phyloP scores from a whole-genome alignment of 2,888 invertebrate genomes.

The Tuberolachnus salignus region DNA sequence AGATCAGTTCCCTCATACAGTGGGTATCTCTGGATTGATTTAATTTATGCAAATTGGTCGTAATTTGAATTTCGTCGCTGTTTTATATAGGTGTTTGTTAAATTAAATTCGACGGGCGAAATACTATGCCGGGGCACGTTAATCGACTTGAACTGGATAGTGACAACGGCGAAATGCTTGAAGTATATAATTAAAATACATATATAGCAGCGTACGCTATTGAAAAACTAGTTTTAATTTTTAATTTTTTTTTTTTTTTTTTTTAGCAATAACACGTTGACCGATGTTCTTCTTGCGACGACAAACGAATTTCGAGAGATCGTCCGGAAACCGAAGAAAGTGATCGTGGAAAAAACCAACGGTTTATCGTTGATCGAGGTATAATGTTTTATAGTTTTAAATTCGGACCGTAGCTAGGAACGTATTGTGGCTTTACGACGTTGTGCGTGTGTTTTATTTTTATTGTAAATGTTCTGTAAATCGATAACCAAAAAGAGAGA shows the following conservation, averaged over 20 bases:
- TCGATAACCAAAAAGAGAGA: too few relatives aligned
- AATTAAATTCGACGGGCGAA: not conserved
- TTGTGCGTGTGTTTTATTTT: too few relatives aligned
- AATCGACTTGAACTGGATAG: constrained; percentile 23
- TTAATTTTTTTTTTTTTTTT: not conserved
- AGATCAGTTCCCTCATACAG: constrained; percentile 17
- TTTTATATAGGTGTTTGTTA: constrained; percentile 8
- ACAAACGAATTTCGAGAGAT: not conserved
- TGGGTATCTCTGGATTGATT: not conserved
- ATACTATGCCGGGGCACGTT: constrained; percentile 26
- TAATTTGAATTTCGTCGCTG: not conserved
- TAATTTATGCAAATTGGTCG: not conserved
- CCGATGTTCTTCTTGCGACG: not conserved
- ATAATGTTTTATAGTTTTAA: not conserved
- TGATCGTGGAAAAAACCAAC: not conserved
- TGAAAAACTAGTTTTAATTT: not conserved
- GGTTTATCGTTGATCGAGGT: constrained; percentile 30
- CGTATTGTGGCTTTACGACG: too few relatives aligned
- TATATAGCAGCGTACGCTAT: not conserved
- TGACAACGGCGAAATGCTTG: constrained; percentile 21
- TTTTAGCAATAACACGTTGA: not conserved
- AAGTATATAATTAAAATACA: constrained; percentile 10
- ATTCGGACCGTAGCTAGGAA: too few relatives aligned
- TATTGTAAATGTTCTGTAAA: too few relatives aligned
- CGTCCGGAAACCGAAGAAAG: not conserved